A percentile compares a stretch with the other conserved stretches of the same genome.
phyloP scores from a whole-genome alignment of 1,140 invertebrate genomes.

The Camponotus vicinus region DNA sequence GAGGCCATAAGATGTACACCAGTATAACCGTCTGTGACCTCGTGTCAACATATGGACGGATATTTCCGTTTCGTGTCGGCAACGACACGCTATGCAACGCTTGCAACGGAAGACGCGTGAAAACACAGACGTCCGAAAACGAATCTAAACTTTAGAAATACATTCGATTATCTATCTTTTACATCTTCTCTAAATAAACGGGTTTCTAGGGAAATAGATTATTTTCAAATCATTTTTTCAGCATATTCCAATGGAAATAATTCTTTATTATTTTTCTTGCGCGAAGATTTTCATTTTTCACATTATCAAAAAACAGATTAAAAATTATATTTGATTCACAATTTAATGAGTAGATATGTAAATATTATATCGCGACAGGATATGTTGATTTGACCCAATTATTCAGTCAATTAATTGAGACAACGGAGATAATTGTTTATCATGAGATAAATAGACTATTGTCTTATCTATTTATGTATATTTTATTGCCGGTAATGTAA shows the following conservation, averaged over 20 bases:
- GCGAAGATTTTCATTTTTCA: neutral
- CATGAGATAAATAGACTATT: neutral
- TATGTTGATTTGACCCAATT: conserved; percentile 21
- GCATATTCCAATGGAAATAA: neutral
- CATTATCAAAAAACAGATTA: neutral
- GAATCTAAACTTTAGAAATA: conserved; percentile 23
- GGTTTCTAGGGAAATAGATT: neutral
- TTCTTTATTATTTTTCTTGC: neutral
- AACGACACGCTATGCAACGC: conserved; percentile 16
- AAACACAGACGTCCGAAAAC: conserved; percentile 45
- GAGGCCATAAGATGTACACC: conserved; percentile 31
- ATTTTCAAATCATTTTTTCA: neutral
- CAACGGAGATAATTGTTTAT: conserved; percentile 12
- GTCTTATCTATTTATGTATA: conserved; percentile 18
- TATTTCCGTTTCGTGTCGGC: conserved; percentile 68
- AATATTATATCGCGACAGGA: neutral
- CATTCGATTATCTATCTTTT: conserved; percentile 17
- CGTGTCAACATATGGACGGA: conserved; percentile 73
- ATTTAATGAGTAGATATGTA: neutral
- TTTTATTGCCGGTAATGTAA: conserved; percentile 15
- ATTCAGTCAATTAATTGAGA: conserved; percentile 33
- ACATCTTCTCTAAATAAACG: conserved; percentile 21
- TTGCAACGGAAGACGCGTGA: conserved; percentile 40
- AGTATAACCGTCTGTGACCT: conserved; percentile 55
- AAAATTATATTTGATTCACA: neutral